Evolutionary conservation across 2,113 vertebrate genomes (phyloP).

Genomic region (Alectura lathami): DNA sequence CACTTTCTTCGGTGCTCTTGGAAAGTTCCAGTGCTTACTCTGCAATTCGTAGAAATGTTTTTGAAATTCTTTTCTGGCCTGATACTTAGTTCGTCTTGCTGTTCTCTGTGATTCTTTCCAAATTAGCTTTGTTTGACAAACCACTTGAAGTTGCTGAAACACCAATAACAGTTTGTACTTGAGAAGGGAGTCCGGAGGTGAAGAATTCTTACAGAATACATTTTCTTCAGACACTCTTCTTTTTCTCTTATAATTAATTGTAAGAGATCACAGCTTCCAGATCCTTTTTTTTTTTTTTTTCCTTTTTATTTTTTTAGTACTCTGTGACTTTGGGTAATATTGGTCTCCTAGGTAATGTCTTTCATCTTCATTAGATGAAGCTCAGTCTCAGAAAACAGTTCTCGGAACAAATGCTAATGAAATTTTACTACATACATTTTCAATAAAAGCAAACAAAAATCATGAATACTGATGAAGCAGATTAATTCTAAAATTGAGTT

Average conservation of each 20-base stretch:
- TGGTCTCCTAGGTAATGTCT: background rate
- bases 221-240: background rate
- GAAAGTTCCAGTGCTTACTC: background rate
- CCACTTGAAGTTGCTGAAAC: background rate
- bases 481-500: background rate
- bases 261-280: background rate
- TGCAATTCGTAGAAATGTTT: background rate
- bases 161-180: background rate
- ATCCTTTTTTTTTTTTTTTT: background rate
- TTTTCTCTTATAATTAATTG: background rate
- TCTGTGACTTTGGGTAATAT: background rate
- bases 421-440: background rate
- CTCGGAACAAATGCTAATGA: background rate
- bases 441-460: background rate
- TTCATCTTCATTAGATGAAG: background rate
- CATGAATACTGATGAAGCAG: background rate
- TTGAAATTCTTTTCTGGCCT: background rate
- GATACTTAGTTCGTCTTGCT: background rate
- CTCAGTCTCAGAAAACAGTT: background rate
- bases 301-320: background rate
- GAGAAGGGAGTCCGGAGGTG: background rate
- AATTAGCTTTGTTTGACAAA: background rate
- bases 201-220: background rate
- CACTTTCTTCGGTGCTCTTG: background rate
- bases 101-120: background rate